These are phyloP conservation scores for Chrysochloris asiatica DNA, from an alignment of 2,113 vertebrate genomes.

Conservation along the genomic window DNA sequence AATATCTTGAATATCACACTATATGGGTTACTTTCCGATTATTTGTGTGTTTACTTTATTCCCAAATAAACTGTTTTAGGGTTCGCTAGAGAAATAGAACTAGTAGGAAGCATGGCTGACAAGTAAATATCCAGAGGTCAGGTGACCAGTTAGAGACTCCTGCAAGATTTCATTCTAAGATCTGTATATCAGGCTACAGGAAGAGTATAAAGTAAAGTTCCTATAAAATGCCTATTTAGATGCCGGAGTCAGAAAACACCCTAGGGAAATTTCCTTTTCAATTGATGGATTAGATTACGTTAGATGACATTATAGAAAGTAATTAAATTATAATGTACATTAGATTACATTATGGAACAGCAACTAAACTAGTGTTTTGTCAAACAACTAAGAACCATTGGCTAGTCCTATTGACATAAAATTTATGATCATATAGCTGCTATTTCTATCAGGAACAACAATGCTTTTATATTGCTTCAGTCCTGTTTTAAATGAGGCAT, in stretches of 20 bases:
- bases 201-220: not conserved
- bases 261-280: not conserved
- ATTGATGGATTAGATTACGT: not conserved
- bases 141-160: not conserved
- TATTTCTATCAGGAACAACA: not conserved
- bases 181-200: not conserved
- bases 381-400: not conserved
- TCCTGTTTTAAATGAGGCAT: not conserved
- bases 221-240: not conserved
- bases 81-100: not conserved
- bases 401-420: not conserved
- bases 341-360: not conserved
- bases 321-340: not conserved
- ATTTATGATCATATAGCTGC: not conserved
- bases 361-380: not conserved
- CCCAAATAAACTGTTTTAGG: not conserved
- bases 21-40: not conserved
- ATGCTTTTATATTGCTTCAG: not conserved
- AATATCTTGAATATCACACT: not conserved
- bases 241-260: not conserved
- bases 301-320: not conserved
- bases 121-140: not conserved
- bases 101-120: not conserved
- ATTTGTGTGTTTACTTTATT: not conserved
- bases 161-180: not conserved